Conservation (phyloP, 2,797 vertebrate genomes). For the Eurystomus glaucurus region DNA sequence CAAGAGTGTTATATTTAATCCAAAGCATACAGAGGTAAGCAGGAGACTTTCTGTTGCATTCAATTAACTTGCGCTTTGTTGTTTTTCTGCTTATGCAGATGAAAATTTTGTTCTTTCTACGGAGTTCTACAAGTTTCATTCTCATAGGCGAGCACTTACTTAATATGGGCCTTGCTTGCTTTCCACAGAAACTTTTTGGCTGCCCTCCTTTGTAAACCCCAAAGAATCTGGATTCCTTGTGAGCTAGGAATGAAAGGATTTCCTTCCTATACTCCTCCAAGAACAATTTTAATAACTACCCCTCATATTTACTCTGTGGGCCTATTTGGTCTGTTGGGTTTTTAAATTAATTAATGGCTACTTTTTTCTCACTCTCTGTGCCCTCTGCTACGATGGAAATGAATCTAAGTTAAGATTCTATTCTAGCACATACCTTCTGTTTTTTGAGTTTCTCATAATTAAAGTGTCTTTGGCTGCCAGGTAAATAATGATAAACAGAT, state of each 20-base stretch:
- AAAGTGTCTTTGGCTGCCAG: neutral
- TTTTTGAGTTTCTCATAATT: neutral
- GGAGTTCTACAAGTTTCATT: neutral
- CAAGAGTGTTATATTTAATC: neutral
- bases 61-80: neutral
- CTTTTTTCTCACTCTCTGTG: neutral
- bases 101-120: neutral
- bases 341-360: neutral
- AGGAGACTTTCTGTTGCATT: neutral
- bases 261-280: neutral
- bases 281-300: neutral
- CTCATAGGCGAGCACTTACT: neutral
- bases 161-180: neutral
- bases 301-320: neutral
- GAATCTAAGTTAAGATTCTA: neutral
- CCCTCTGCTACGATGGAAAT: neutral
- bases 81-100: neutral
- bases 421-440: neutral
- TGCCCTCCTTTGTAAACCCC: neutral
- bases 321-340: neutral
- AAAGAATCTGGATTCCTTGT: neutral
- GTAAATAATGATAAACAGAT: conserved; percentile 19
- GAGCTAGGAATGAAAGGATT: neutral
- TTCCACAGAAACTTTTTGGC: neutral
- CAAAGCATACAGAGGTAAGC: neutral